Conservation (phyloP, 2,888 invertebrate genomes). For the Cataglyphis cursor region DNA sequence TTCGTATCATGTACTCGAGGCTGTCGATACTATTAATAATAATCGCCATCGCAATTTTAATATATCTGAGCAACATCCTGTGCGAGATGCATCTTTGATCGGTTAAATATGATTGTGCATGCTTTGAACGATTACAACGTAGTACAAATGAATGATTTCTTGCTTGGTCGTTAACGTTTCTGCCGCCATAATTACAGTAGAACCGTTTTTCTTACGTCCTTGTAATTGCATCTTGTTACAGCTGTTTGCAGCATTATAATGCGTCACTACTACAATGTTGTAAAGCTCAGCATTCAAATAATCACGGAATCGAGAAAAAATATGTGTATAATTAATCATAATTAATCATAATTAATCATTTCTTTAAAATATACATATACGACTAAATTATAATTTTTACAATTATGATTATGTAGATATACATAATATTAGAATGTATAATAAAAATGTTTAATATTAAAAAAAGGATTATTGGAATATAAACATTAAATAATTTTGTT, state of each 20-base stretch:
- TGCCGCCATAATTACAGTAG: conserved; percentile 40
- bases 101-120: conserved; percentile 35
- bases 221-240: conserved; percentile 29
- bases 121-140: conserved; percentile 35
- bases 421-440: background rate
- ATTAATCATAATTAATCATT: no score
- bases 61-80: conserved; percentile 30
- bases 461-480: background rate
- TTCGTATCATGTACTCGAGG: background rate
- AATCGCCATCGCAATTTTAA: conserved; percentile 41
- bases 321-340: background rate
- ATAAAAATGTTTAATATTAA: background rate
- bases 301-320: background rate
- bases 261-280: background rate
- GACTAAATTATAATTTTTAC: background rate
- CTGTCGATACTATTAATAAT: conserved; percentile 31
- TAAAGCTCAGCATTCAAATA: conserved; percentile 1
- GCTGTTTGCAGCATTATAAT: conserved; percentile 23
- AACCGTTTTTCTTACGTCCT: conserved; percentile 37
- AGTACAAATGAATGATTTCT: conserved; percentile 40
- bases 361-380: background rate
- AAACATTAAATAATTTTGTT: background rate
- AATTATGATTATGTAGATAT: background rate
- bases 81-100: conserved; percentile 5
- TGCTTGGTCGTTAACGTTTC: conserved; percentile 43